Conservation (phyloP, 2,888 invertebrate species). For the Apoda limacodes region DNA sequence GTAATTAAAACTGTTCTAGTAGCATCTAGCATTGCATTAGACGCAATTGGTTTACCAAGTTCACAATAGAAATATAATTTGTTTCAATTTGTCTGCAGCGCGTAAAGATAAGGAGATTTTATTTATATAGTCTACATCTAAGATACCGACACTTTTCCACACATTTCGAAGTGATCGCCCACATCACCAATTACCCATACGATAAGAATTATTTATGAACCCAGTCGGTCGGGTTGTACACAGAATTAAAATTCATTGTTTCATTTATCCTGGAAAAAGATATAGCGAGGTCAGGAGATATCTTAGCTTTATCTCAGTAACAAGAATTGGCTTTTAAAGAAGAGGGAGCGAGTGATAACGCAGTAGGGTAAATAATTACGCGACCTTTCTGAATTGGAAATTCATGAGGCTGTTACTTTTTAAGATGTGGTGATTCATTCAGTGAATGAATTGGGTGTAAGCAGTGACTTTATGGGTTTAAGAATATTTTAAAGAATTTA, state of each 20-base stretch:
- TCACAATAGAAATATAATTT: too few species aligned
- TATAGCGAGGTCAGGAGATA: conserved; percentile 58
- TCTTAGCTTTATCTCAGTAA: conserved; percentile 54
- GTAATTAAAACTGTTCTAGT: too few species aligned
- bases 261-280: conserved; percentile 59
- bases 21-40: too few species aligned
- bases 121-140: conserved; percentile 43
- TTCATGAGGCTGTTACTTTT: too few species aligned
- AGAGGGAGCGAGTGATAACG: conserved; percentile 37
- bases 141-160: conserved; percentile 29
- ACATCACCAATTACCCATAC: conserved; percentile 63
- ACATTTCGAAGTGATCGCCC: conserved; percentile 48
- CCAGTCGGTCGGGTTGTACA: conserved; percentile 31
- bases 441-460: too few species aligned
- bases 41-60: too few species aligned
- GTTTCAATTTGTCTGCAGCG: conserved; percentile 33
- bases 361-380: conserved; percentile 42
- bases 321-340: conserved; percentile 66
- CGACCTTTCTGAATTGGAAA: conserved; percentile 46
- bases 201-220: conserved; percentile 63
- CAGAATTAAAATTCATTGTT: conserved; percentile 68
- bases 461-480: too few species aligned
- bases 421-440: too few species aligned
- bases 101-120: conserved; percentile 37
- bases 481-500: too few species aligned